Evolutionary conservation across 2,888 invertebrate species (phyloP), one percentile per base, ranked within the genome.

Genomic region (Rhagium mordax): DNA sequence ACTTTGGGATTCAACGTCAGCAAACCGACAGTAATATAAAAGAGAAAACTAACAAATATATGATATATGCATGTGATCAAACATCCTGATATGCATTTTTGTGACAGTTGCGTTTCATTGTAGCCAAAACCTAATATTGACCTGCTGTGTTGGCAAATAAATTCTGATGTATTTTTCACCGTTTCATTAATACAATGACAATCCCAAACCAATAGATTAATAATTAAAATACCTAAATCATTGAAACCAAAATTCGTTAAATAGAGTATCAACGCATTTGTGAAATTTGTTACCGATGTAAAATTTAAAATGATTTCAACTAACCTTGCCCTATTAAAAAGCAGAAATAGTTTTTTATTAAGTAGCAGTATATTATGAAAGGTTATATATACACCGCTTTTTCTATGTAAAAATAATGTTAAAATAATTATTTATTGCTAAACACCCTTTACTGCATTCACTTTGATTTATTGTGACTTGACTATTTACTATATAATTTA

Each of bases 21-120:
- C 27, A 29, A 51, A 24, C 29, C 51, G 51, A 21, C 48, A 24
- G 49, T 51, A 51, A 51, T 65, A 55, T 27, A 49, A 91, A 91
- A 29, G 62, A 48, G 24, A 24, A 48, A 62, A 62, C 20, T 20
- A 62, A 70, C 66, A 66, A 74, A 72, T 72, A 67, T 57, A 65
- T 68, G 68, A 71, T 71, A 59, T 59, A 71, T 74, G 74, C 68
- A 71, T 47, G 33, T 55, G 51, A 68, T 69, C 60, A 59, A 69
- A 70, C 57, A 61, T 74, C 69, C 71, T 65, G 69, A 70, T 65
- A 69, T 70, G 62, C 66, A 72, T 74, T 74, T 74, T 72, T 70
- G 68, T 74, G 69, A 61, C 69, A 70, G 69, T 74, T 70, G 69
- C 49, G 29, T 72, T 72, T 72, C 55, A 72, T 72, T 74, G 74